Conservation (phyloP, 2,888 invertebrate species). For the Germaria angustata region DNA sequence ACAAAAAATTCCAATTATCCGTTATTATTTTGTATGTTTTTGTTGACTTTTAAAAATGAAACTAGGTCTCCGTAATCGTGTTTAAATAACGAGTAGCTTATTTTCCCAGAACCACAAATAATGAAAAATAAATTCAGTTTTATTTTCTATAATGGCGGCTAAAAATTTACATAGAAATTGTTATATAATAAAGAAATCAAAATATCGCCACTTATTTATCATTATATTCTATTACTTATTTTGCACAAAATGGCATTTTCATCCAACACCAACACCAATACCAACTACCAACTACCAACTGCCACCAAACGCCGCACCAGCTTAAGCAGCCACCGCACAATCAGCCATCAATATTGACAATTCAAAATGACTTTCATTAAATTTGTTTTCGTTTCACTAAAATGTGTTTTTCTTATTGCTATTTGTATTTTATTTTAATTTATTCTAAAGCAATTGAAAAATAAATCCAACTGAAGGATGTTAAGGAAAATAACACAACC, state of each 20-base stretch:
- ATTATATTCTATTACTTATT: constrained; percentile 3
- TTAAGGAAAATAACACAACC: too few species aligned
- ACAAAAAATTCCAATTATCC: too few species aligned
- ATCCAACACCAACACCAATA: not conserved
- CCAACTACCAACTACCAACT: not conserved
- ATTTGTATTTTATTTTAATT: not conserved
- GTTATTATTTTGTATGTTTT: too few species aligned
- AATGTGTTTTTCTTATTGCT: constrained; percentile 23
- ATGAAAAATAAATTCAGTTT: not conserved
- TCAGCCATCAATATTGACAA: not conserved
- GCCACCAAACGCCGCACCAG: not conserved
- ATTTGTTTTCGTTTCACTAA: constrained; percentile 48
- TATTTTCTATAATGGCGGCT: not conserved
- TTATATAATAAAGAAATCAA: constrained; percentile 60
- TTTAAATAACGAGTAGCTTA: too few species aligned
- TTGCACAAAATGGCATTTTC: constrained; percentile 7
- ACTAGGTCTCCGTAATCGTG: too few species aligned
- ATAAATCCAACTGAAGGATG: not conserved
- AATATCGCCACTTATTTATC: constrained; percentile 45
- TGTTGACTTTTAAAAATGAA: too few species aligned
- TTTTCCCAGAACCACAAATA: too few species aligned
- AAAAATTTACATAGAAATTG: constrained; percentile 55
- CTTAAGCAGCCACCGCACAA: not conserved
- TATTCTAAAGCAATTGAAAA: constrained; percentile 28
- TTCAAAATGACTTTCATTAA: constrained; percentile 51